Percentiles rank a stretch among this genome's conserved stretches.
Conservation (phyloP, 2,797 vertebrate genomes). For the Coccyzus lansbergi region DNA sequence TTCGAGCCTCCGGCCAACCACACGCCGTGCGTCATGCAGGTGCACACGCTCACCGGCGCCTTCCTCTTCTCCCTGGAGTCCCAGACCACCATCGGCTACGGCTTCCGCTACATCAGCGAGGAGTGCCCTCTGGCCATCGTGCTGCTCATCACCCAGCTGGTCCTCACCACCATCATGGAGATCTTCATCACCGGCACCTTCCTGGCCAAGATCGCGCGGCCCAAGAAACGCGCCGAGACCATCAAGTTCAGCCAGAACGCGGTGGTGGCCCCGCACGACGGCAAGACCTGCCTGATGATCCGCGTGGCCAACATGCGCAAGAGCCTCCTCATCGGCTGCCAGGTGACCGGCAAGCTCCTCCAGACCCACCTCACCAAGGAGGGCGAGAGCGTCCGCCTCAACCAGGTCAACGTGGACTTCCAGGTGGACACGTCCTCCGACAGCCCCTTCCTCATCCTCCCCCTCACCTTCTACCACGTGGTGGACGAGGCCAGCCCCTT, state of each 20-base stretch:
- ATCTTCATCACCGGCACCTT: slow-evolving; percentile 98
- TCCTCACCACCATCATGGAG: slow-evolving; percentile 96
- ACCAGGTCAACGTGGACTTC: slow-evolving; percentile 94
- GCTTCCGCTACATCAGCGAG: slow-evolving; percentile 96
- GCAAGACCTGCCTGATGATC: slow-evolving; percentile 92
- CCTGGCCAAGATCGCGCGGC: slow-evolving; percentile 94
- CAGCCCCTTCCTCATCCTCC: slow-evolving; percentile 96
- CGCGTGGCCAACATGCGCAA: slow-evolving; percentile 96
- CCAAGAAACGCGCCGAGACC: slow-evolving; percentile 93
- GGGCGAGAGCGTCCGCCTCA: slow-evolving; percentile 90
- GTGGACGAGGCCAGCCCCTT: slow-evolving; percentile 91
- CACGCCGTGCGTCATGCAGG: slow-evolving; percentile 94
- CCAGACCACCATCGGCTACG: slow-evolving; percentile 96
- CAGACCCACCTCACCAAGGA: slow-evolving; percentile 93
- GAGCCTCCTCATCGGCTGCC: slow-evolving; percentile 90
- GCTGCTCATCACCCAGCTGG: slow-evolving; percentile 92
- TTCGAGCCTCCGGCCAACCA: slow-evolving; percentile 91
- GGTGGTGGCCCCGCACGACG: slow-evolving; percentile 87
- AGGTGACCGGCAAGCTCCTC: slow-evolving; percentile 94
- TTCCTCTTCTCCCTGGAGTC: slow-evolving; percentile 97
- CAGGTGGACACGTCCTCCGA: slow-evolving; percentile 94
- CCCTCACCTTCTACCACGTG: slow-evolving; percentile 94
- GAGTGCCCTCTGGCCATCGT: slow-evolving; percentile 93
- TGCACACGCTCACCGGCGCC: slow-evolving; percentile 92
- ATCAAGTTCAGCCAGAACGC: slow-evolving; percentile 95